Evolutionary conservation across 1,140 invertebrate genomes (phyloP).

Genomic region (Drosophila parvula): DNA sequence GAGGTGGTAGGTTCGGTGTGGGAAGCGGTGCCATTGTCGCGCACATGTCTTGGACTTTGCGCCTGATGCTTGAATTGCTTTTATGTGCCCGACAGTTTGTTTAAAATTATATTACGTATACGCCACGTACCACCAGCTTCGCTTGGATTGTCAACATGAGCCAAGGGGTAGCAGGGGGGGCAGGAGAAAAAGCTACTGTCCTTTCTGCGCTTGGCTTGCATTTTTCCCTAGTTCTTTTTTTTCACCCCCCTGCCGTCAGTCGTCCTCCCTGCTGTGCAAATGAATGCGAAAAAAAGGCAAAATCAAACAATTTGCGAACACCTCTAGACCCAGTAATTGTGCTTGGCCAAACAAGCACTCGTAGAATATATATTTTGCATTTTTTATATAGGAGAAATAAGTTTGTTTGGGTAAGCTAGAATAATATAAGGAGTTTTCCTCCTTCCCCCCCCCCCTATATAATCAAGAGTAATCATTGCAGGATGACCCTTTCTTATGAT

Average conservation of each 20-base stretch:
- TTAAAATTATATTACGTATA: constrained; percentile 69
- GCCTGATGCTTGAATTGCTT: constrained; percentile 62
- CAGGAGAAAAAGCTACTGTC: constrained; percentile 5
- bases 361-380: constrained; percentile 1
- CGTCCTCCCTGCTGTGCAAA: constrained; percentile 31
- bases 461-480: too few relatives aligned
- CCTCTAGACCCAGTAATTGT: constrained; percentile 32
- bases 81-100: constrained; percentile 66
- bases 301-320: constrained; percentile 49
- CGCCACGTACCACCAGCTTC: constrained; percentile 42
- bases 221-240: constrained; percentile 16
- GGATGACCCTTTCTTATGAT: too few relatives aligned
- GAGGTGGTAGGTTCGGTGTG: not conserved
- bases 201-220: constrained; percentile 23
- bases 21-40: constrained; percentile 10
- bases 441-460: too few relatives aligned
- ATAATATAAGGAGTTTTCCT: not conserved
- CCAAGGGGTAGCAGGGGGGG: too few relatives aligned
- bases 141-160: constrained; percentile 32
- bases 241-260: too few relatives aligned
- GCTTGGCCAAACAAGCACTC: constrained; percentile 16
- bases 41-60: constrained; percentile 55
- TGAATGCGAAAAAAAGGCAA: constrained; percentile 39
- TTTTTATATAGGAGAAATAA: not conserved
- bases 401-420: not conserved